A percentile compares a stretch with the other conserved stretches of the same genome.
These are phyloP conservation scores for Tetropium fuscum DNA, from an alignment of 2,888 invertebrate species.

Conservation along the genomic window DNA sequence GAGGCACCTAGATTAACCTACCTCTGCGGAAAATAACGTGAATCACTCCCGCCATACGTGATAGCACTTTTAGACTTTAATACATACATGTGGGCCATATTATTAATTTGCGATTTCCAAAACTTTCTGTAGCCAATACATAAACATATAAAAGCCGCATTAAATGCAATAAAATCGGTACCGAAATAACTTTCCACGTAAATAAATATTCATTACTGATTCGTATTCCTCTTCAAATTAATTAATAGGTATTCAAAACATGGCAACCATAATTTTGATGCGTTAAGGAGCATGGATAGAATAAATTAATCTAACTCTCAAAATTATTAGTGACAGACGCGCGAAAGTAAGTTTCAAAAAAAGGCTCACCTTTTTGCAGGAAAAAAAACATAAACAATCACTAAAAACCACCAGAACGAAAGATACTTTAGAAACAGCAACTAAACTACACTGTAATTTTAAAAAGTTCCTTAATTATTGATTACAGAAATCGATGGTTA, in stretches of 20 bases:
- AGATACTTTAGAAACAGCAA: not conserved
- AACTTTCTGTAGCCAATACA: slow-evolving; percentile 11
- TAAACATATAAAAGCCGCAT: slow-evolving; percentile 26
- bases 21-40: too few species aligned
- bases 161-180: slow-evolving; percentile 25
- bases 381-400: slow-evolving; percentile 18
- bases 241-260: slow-evolving; percentile 31
- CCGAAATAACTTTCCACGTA: slow-evolving; percentile 22
- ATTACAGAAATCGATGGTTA: slow-evolving; percentile 24
- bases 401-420: slow-evolving; percentile 12
- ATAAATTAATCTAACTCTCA: not conserved
- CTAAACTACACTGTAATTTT: slow-evolving; percentile 8
- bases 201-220: slow-evolving; percentile 11
- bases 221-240: slow-evolving; percentile 22
- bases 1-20: too few species aligned
- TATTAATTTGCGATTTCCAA: slow-evolving; percentile 6
- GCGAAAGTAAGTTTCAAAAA: not conserved
- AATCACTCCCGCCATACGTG: too few species aligned
- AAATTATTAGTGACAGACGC: too few species aligned
- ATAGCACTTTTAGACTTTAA: not conserved
- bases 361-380: not conserved
- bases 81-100: not conserved
- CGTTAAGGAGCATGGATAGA: not conserved
- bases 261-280: slow-evolving; percentile 22
- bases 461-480: slow-evolving; percentile 13